Evolutionary conservation across 2,797 vertebrate species (phyloP).

Genomic region (Phylloscopus collybita): DNA sequence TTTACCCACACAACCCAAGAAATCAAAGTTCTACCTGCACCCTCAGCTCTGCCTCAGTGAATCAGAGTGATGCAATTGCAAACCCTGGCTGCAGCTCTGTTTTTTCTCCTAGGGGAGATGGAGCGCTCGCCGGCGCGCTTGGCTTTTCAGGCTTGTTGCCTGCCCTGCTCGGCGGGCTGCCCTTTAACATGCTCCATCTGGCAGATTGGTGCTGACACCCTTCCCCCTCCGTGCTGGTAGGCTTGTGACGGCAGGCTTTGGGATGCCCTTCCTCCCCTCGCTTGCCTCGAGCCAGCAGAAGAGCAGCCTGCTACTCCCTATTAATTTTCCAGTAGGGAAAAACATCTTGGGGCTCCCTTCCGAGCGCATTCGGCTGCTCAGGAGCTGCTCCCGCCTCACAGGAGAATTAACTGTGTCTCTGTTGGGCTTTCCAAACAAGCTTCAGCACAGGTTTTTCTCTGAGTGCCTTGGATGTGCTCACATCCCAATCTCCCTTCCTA

Average conservation of each 20-base stretch:
- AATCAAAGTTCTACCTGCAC: background rate
- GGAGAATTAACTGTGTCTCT: background rate
- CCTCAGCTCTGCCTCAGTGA: background rate
- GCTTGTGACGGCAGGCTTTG: constrained; percentile 19
- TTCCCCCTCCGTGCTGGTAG: constrained; percentile 25
- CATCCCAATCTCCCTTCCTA: background rate
- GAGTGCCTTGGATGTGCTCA: background rate
- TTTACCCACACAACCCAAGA: background rate
- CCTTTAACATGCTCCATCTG: constrained; percentile 69
- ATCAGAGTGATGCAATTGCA: background rate
- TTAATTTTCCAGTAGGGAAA: constrained; percentile 49
- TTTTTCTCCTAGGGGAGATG: constrained; percentile 15
- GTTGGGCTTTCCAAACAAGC: background rate
- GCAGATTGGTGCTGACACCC: constrained; percentile 63
- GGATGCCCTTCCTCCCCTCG: constrained; percentile 20
- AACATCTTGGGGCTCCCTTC: constrained; percentile 55
- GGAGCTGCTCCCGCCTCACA: background rate
- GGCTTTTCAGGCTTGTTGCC: constrained; percentile 48
- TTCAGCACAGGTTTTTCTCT: background rate
- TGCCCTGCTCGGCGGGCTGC: constrained; percentile 43
- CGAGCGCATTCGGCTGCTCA: background rate
- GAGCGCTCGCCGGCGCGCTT: background rate
- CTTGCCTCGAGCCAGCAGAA: constrained; percentile 25
- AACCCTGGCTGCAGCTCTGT: background rate
- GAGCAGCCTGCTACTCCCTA: constrained; percentile 60